A percentile compares a stretch with the other conserved stretches of the same genome.
These are phyloP conservation scores for Thripadectes ignobilis DNA, from an alignment of 2,797 vertebrate genomes.

Conservation along the genomic window DNA sequence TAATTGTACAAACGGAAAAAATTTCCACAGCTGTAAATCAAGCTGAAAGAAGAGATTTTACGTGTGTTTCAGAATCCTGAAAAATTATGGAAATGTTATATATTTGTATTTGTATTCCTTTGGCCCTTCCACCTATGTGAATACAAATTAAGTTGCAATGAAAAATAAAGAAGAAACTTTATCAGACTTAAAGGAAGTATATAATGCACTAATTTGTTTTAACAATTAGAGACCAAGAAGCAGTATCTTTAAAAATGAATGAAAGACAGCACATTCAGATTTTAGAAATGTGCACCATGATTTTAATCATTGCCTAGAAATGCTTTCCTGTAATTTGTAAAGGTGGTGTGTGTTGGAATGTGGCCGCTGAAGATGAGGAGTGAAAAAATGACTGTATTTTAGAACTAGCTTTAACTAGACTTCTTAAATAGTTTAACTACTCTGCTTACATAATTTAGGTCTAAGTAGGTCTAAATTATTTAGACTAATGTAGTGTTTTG, in stretches of 20 bases:
- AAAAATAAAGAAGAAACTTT: not conserved
- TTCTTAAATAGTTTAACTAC: not conserved
- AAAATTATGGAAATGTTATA: not conserved
- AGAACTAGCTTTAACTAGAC: not conserved
- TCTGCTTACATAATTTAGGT: not conserved
- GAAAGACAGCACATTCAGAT: not conserved
- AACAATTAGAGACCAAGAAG: not conserved
- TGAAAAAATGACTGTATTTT: not conserved
- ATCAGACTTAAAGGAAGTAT: not conserved
- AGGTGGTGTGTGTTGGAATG: not conserved
- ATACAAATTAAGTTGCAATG: not conserved
- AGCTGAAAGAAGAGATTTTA: not conserved
- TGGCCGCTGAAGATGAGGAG: rapidly evolving
- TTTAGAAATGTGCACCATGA: not conserved
- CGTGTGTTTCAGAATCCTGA: not conserved
- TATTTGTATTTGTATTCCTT: not conserved
- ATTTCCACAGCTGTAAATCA: not conserved
- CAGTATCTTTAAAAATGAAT: not conserved
- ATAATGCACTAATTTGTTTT: not conserved
- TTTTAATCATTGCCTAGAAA: not conserved
- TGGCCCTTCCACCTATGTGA: not conserved
- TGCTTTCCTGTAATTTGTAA: not conserved
- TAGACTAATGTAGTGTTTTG: not conserved
- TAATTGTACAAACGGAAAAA: not conserved
- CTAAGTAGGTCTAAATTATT: not conserved